A percentile compares a stretch with the other conserved stretches of the same genome.
Evolutionary conservation across 2,113 vertebrate genomes (phyloP).

Genomic region (Sardina pilchardus): DNA sequence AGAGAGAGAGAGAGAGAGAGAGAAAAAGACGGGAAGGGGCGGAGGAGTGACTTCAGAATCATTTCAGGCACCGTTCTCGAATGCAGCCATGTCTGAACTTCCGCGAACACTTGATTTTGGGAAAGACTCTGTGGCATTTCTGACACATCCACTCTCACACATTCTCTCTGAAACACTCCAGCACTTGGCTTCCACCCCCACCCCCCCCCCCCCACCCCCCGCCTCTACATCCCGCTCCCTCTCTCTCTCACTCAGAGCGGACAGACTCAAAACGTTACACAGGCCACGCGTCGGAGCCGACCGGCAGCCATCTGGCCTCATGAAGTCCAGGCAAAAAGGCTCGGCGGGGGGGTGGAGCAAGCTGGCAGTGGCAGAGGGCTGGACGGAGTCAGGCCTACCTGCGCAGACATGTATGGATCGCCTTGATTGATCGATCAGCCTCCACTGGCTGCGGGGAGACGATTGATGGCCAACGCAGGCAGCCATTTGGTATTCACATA

Average conservation of each 20-base stretch:
- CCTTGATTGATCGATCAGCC: constrained; percentile 61
- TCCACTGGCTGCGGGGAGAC: constrained; percentile 51
- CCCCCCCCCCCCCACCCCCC: background rate
- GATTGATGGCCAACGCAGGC: constrained; percentile 56
- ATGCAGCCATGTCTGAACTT: background rate
- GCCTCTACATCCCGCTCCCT: background rate
- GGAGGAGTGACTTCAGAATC: background rate
- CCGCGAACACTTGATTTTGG: background rate
- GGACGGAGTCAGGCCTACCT: constrained; percentile 30
- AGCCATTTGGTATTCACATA: constrained; percentile 66
- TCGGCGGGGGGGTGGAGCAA: background rate
- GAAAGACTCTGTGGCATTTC: background rate
- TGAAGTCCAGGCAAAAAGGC: no score
- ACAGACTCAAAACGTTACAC: no score
- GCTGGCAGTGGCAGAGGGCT: constrained; percentile 23
- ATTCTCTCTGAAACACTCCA: background rate
- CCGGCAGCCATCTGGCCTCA: background rate
- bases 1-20: background rate
- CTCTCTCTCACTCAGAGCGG: no score
- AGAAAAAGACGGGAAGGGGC: background rate
- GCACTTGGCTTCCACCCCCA: background rate
- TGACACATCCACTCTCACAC: background rate
- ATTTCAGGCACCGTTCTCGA: background rate
- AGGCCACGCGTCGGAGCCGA: no score
- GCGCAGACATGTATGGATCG: constrained; percentile 58